These are phyloP conservation scores for Vireo altiloquus DNA, from an alignment of 2,113 vertebrate species.

Conservation along the genomic window DNA sequence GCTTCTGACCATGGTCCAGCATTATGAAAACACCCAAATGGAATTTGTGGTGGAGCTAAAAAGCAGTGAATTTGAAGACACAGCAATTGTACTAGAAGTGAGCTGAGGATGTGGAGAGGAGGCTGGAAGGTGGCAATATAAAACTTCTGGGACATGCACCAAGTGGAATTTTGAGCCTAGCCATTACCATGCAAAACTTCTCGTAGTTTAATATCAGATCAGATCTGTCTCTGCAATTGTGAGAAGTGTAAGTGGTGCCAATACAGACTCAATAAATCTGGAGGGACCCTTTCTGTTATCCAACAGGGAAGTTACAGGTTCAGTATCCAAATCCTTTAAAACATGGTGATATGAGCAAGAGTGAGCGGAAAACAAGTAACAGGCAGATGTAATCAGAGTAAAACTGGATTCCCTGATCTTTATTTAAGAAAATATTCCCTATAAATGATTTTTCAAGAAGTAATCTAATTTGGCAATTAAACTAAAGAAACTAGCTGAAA, in stretches of 20 bases:
- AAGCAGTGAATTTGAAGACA: not conserved
- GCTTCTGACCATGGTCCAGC: not conserved
- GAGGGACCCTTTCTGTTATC: not conserved
- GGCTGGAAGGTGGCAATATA: not conserved
- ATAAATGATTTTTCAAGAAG: not conserved
- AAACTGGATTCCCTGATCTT: not conserved
- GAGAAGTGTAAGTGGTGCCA: not conserved
- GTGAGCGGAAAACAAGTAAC: not conserved
- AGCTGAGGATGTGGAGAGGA: not conserved
- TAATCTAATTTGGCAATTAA: not conserved
- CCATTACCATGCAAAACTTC: not conserved
- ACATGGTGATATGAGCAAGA: not conserved
- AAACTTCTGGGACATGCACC: not conserved
- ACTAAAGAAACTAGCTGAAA: not conserved
- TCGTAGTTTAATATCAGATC: not conserved
- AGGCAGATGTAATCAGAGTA: not conserved
- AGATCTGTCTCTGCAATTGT: not conserved
- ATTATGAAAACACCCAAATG: not conserved
- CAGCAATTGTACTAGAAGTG: not conserved
- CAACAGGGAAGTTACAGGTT: not conserved
- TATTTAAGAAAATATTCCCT: not conserved
- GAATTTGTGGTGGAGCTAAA: not conserved
- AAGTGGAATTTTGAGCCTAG: not conserved
- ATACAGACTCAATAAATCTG: not conserved
- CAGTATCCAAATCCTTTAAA: not conserved